Conservation (phyloP, 1,140 invertebrate species). For the Acromyrmex echinatior region DNA sequence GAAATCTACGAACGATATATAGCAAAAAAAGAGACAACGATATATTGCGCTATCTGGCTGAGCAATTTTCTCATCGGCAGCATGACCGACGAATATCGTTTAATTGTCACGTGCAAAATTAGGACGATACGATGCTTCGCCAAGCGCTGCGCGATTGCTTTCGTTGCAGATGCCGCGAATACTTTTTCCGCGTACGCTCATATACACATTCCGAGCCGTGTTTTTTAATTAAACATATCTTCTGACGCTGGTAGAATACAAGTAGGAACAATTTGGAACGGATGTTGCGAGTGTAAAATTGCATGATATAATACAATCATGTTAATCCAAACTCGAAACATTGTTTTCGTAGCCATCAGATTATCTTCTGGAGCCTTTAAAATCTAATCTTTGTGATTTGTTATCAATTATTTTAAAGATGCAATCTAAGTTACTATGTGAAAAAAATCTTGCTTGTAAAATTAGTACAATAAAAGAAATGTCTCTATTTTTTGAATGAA, state of each 20-base stretch:
- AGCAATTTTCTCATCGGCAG: conserved; percentile 68
- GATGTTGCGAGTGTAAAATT: conserved; percentile 20
- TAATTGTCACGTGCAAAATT: conserved; percentile 79
- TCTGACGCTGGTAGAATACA: background rate
- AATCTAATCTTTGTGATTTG: background rate
- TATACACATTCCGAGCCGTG: conserved; percentile 41
- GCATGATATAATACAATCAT: background rate
- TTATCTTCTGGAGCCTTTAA: background rate
- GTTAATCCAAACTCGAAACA: background rate
- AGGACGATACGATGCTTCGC: conserved; percentile 66
- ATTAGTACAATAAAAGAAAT: background rate
- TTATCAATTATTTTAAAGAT: conserved; percentile 1
- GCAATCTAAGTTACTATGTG: background rate
- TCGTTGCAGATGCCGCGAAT: conserved; percentile 58
- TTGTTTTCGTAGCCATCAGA: background rate
- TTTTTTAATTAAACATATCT: conserved; percentile 74
- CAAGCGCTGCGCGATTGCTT: conserved; percentile 72
- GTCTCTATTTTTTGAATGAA: background rate
- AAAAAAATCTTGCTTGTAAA: background rate
- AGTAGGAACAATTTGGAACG: conserved; percentile 58
- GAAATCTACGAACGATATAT: conserved; percentile 17
- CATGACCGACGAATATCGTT: conserved; percentile 73
- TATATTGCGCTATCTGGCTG: conserved; percentile 67
- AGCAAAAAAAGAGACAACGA: conserved; percentile 35
- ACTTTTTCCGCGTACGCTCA: conserved; percentile 9